Percentiles rank a stretch among this genome's conserved stretches.
Conservation (phyloP, 2,113 vertebrate species). For the Dasyurus viverrinus region DNA sequence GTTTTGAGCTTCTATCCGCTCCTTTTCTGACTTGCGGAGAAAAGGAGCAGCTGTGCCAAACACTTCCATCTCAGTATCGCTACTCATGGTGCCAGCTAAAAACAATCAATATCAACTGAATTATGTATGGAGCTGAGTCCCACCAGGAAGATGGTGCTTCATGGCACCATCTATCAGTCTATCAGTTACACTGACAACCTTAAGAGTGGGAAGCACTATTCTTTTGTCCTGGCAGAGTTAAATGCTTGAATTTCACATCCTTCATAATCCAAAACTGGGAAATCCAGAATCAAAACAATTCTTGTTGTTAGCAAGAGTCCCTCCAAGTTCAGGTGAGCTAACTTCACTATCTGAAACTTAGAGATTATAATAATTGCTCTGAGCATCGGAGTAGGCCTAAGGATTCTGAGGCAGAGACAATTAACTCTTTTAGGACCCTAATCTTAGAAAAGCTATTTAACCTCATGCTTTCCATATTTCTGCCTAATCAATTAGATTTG, state of each 20-base stretch:
- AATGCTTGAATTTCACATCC: background rate
- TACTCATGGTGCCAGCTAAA: conserved; percentile 84
- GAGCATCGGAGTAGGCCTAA: background rate
- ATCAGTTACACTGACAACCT: background rate
- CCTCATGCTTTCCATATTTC: background rate
- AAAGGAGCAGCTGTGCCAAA: conserved; percentile 86
- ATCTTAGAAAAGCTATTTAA: background rate
- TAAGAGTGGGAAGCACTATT: background rate
- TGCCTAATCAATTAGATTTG: background rate
- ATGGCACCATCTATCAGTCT: background rate
- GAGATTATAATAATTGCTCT: background rate
- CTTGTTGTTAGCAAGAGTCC: background rate
- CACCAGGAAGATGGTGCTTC: background rate
- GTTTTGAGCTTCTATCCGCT: conserved; percentile 89
- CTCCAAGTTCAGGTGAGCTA: background rate
- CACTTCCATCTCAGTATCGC: conserved; percentile 85
- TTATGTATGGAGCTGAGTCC: rapidly evolving
- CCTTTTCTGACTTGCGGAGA: conserved; percentile 88
- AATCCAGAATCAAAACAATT: background rate
- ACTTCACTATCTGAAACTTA: background rate
- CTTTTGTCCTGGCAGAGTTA: background rate
- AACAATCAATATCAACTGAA: background rate
- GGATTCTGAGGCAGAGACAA: background rate
- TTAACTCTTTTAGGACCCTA: background rate
- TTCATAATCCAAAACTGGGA: background rate